Conservation (phyloP, 2,888 invertebrate genomes). For the Agrypnus murinus region DNA sequence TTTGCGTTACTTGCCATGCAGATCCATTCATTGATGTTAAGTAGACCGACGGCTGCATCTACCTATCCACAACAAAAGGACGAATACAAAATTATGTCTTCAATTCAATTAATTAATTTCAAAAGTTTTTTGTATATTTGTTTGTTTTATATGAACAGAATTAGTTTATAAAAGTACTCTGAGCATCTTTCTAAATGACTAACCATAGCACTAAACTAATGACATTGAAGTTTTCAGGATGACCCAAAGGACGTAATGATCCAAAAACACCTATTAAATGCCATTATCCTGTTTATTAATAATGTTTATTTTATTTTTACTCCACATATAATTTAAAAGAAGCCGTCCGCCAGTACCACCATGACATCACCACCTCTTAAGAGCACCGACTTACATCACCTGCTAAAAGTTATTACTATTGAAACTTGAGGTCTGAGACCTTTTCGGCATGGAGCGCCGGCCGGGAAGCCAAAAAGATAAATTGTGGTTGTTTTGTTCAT, state of each 20-base stretch:
- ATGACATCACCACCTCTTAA: conserved; percentile 43
- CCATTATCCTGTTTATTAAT: conserved; percentile 38
- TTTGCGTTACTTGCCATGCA: too few relatives aligned
- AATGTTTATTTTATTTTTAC: conserved; percentile 44
- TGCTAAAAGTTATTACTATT: conserved; percentile 25
- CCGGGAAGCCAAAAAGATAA: neutral
- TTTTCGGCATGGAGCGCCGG: neutral
- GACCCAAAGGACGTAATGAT: conserved; percentile 2
- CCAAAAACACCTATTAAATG: conserved; percentile 23
- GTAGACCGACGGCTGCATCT: too few relatives aligned
- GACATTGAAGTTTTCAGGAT: conserved; percentile 24
- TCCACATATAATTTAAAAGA: conserved; percentile 27
- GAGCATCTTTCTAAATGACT: conserved; percentile 1
- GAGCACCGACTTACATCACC: conserved; percentile 38
- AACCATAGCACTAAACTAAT: conserved; percentile 28
- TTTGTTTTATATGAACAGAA: too few relatives aligned
- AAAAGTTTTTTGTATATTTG: too few relatives aligned
- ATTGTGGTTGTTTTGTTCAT: conserved; percentile 10
- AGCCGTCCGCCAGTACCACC: conserved; percentile 8
- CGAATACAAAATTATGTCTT: too few relatives aligned
- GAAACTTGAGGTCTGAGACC: conserved; percentile 31
- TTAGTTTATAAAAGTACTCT: neutral
- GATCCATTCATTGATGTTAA: too few relatives aligned
- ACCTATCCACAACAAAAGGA: too few relatives aligned
- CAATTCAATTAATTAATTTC: too few relatives aligned